These are phyloP conservation scores for Epizoanthus stellaris DNA, from an alignment of 92 coral and sea anemone species.

Conservation along the genomic window DNA sequence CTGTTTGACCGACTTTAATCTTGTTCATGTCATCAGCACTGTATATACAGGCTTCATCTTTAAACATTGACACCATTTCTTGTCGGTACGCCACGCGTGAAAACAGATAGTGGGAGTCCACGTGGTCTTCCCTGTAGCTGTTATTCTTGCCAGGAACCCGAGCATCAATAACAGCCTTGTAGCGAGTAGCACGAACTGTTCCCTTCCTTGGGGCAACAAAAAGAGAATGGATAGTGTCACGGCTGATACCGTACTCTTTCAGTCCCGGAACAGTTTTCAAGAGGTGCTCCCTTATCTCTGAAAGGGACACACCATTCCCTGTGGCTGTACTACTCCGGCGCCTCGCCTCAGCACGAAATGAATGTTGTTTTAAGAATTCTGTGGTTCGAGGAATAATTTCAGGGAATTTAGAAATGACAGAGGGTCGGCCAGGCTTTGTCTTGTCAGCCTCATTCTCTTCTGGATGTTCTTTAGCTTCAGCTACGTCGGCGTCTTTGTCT, in stretches of 20 bases:
- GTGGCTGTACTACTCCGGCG: conserved; percentile 51
- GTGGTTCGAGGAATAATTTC: conserved; percentile 38
- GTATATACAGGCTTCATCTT: conserved; percentile 17
- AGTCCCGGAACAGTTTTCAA: conserved; percentile 27
- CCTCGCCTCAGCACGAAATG: conserved; percentile 47
- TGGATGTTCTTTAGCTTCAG: conserved; percentile 13
- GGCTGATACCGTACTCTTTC: conserved; percentile 47
- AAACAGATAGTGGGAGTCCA: conserved; percentile 39
- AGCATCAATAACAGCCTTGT: conserved; percentile 53
- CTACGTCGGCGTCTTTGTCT: conserved; percentile 15
- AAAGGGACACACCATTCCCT: conserved; percentile 49
- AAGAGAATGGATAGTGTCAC: conserved; percentile 49
- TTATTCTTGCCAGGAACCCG: conserved; percentile 45
- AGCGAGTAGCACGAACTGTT: conserved; percentile 35
- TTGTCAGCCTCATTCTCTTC: conserved; percentile 24
- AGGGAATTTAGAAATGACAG: conserved; percentile 25
- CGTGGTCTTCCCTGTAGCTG: conserved; percentile 25
- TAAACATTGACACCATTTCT: conserved; percentile 37
- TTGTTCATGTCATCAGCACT: conserved; percentile 32
- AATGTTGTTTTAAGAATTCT: conserved; percentile 55
- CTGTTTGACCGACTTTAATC: conserved; percentile 35
- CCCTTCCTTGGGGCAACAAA: conserved; percentile 50
- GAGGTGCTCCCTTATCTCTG: conserved; percentile 48
- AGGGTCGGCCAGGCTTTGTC: conserved; percentile 36
- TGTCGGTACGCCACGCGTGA: conserved; percentile 26